These are phyloP conservation scores for Campylorhamphus procurvoides DNA, from an alignment of 2,113 vertebrate genomes.

Conservation along the genomic window DNA sequence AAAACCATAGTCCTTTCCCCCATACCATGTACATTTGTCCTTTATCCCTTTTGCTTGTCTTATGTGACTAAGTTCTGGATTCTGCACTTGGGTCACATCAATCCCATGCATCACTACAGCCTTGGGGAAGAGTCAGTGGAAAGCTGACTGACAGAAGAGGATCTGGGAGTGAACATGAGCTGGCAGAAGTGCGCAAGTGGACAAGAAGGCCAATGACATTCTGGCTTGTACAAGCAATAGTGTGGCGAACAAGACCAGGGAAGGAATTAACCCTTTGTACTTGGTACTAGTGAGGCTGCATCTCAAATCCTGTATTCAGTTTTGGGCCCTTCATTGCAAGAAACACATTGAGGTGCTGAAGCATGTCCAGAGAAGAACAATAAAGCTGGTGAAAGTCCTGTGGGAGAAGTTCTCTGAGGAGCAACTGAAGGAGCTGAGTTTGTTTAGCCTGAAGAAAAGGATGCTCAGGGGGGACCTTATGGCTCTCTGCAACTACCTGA, in stretches of 20 bases:
- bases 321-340: accelerated
- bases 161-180: background rate
- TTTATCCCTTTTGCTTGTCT: background rate
- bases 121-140: background rate
- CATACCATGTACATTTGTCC: background rate
- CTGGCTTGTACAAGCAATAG: accelerated
- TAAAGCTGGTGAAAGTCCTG: accelerated
- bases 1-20: background rate
- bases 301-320: background rate
- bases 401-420: background rate
- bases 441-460: background rate
- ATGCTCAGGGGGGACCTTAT: background rate
- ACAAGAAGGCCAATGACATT: accelerated
- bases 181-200: background rate
- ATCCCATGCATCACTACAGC: background rate
- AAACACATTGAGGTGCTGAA: background rate
- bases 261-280: background rate
- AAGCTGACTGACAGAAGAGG: background rate
- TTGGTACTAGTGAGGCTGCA: accelerated
- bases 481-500: background rate
- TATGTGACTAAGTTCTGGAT: background rate
- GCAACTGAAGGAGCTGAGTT: accelerated
- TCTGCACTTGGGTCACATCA: background rate
- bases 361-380: accelerated
- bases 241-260: background rate